These are phyloP conservation scores for Drosophila elegans DNA, from an alignment of 1,140 invertebrate genomes.

Conservation along the genomic window DNA sequence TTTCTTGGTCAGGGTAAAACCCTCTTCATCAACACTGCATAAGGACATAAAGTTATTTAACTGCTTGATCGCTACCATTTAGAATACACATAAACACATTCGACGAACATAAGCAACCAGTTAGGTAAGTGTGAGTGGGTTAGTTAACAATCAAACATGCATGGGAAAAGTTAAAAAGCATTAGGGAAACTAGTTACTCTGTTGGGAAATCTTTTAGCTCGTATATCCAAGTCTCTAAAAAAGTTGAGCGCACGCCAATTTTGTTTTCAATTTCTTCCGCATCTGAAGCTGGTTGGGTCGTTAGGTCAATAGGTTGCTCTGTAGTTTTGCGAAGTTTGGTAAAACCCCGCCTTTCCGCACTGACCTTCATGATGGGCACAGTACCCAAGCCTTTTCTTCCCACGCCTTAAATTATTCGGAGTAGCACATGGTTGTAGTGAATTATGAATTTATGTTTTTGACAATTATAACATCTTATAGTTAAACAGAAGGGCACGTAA, in stretches of 20 bases:
- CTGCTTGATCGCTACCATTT: background rate
- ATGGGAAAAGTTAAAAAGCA: slow-evolving; percentile 18
- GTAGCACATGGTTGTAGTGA: background rate
- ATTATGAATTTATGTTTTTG: no score
- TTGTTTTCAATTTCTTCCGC: background rate
- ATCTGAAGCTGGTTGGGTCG: background rate
- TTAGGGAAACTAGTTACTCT: slow-evolving; percentile 28
- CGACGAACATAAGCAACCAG: slow-evolving; percentile 2
- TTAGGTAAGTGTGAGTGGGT: slow-evolving; percentile 11
- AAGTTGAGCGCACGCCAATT: slow-evolving; percentile 20
- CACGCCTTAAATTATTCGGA: slow-evolving; percentile 23
- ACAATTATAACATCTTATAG: no score
- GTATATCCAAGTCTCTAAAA: slow-evolving; percentile 32
- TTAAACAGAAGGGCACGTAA: no score
- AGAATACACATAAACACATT: background rate
- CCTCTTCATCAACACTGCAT: slow-evolving; percentile 40
- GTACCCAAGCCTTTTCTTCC: background rate
- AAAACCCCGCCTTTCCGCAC: slow-evolving; percentile 17
- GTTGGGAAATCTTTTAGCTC: slow-evolving; percentile 11
- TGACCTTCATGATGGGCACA: slow-evolving; percentile 32
- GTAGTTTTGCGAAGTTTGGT: slow-evolving; percentile 20
- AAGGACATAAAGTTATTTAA: background rate
- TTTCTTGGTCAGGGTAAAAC: slow-evolving; percentile 80
- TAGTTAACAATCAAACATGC: slow-evolving; percentile 6
- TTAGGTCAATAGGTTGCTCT: slow-evolving; percentile 3